Conservation (phyloP, 2,113 vertebrate species). For the Cricetomys ansorgei region DNA sequence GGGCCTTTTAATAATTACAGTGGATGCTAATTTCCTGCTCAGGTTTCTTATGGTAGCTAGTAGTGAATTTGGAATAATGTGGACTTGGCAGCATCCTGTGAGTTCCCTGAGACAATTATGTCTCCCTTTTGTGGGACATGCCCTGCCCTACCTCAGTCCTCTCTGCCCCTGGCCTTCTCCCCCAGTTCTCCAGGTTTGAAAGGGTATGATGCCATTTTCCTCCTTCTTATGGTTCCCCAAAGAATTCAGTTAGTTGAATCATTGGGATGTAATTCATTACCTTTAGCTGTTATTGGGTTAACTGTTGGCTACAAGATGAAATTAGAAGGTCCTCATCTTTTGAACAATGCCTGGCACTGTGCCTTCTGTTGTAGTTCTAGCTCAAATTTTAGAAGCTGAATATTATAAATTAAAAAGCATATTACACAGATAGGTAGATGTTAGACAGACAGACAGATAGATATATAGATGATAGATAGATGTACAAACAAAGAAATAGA, state of each 20-base stretch:
- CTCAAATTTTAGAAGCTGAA: not conserved
- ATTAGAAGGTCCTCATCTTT: not conserved
- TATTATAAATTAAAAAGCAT: not conserved
- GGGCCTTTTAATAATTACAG: conserved; percentile 43
- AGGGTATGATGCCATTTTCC: not conserved
- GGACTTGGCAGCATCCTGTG: too few relatives aligned
- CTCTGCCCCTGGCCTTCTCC: not conserved
- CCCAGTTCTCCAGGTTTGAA: not conserved
- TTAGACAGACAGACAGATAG: not conserved
- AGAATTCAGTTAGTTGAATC: not conserved
- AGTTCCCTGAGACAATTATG: not conserved
- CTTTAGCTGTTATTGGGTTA: not conserved
- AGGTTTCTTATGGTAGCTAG: not conserved
- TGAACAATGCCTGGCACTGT: not conserved
- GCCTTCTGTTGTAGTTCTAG: not conserved
- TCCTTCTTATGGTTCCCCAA: not conserved
- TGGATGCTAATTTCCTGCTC: not conserved
- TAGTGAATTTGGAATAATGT: not conserved
- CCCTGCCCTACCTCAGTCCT: not conserved
- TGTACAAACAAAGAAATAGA: not conserved
- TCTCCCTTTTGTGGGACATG: fast-evolving
- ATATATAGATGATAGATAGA: not conserved
- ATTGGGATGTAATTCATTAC: not conserved
- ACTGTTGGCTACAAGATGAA: not conserved
- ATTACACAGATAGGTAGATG: not conserved